Base-by-base conservation (phyloP, 2,888 invertebrate species). In the Pristionchus japonicus region DNA sequence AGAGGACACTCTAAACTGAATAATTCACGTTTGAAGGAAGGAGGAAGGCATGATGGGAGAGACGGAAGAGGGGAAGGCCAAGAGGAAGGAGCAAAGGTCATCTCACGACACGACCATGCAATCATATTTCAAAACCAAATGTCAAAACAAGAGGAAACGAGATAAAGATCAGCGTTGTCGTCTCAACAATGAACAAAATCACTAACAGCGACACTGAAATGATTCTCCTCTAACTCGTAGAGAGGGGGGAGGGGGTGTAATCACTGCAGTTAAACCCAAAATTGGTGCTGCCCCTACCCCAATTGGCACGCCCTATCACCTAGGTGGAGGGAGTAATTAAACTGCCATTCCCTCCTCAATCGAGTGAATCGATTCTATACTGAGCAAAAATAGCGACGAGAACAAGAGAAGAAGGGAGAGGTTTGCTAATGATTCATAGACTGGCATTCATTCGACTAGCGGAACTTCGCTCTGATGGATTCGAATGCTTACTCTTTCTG, bases 1-100 rank as follows among this genome's bases (percentile, higher is more conserved):
- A 61, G 61, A 61, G 61, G 61, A 61, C 61, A 61, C 61, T 27
- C 67, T 67, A 67, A 67, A 67, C 67, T 67, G n/a, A 67, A 67
- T 67, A 67, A 67, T 67, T 34, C 34, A 13, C 3, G 34, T 31
- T 23, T 9, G 67, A 34, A 13, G 67, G 67, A 67, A 67, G 34
- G 67, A 61, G 20, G 61, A 67, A 34, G 34, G 67, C 67, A 34
- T 27, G 34, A 67, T 27, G 34, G n/a, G 31, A 67, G 17, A 34
- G 67, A n/a, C 20, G 61, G 23, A n/a, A 3, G 23, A 23, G 61
- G 9, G 61, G 7, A n/a, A n/a, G 61, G 61, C 9, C 61, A 61
- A 61, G 61, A 9, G 61, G 67, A 67, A 3, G 17, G 67, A 67
- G 67, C 13, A 34, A 67, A 34, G n/a, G 67, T 34, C 13, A 61